A percentile compares a stretch with the other conserved stretches of the same genome.
phyloP scores from a whole-genome alignment of 2,797 vertebrate species.

The Sus cebifrons region DNA sequence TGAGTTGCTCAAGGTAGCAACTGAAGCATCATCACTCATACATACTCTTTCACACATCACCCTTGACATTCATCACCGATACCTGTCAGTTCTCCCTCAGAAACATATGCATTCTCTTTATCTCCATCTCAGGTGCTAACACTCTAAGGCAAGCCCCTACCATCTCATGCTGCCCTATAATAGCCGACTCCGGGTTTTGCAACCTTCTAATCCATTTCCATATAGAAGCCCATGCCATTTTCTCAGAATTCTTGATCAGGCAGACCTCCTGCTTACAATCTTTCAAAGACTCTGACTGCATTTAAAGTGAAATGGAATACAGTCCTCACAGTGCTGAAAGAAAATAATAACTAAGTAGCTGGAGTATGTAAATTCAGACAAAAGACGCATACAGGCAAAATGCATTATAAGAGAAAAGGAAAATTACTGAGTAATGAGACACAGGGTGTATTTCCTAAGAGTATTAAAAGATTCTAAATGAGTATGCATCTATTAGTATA shows the following conservation, averaged over 20 bases:
- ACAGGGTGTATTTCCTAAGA: background rate
- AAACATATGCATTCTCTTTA: background rate
- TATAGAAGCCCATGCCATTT: background rate
- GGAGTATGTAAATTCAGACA: background rate
- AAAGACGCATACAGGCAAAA: background rate
- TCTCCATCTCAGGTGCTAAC: background rate
- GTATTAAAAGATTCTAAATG: background rate
- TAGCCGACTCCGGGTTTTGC: background rate
- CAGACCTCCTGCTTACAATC: background rate
- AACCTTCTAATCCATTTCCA: background rate
- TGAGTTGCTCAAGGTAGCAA: background rate
- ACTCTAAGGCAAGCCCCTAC: background rate
- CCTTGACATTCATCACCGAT: background rate
- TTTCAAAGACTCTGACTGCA: background rate
- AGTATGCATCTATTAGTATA: background rate
- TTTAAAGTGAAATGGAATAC: background rate
- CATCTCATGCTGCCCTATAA: background rate
- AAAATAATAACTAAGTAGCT: background rate
- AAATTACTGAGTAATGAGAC: background rate
- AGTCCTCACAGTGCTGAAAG: background rate
- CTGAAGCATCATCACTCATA: background rate
- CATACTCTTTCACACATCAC: background rate
- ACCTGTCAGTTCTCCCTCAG: background rate
- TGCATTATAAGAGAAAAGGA: background rate
- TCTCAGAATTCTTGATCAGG: background rate